phyloP scores from a whole-genome alignment of 2,797 vertebrate species.

The Pygocentrus nattereri region DNA sequence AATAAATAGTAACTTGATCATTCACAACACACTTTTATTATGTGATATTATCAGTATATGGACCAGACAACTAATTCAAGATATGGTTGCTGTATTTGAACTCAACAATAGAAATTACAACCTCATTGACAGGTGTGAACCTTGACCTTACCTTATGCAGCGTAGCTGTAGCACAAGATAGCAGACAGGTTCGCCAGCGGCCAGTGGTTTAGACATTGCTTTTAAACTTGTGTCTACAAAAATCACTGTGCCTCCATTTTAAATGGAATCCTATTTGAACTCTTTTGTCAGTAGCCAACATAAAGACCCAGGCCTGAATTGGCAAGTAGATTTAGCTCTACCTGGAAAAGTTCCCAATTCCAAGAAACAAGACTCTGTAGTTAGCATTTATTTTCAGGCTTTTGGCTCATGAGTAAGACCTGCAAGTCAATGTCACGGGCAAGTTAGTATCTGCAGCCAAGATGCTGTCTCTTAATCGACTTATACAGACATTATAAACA shows the following conservation, averaged over 20 bases:
- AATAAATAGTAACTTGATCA: too few species aligned
- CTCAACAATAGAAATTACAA: neutral
- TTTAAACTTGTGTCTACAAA: conserved; percentile 32
- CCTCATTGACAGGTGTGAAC: neutral
- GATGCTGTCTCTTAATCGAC: conserved; percentile 45
- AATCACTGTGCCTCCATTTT: conserved; percentile 37
- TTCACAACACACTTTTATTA: too few species aligned
- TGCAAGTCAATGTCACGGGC: conserved; percentile 53
- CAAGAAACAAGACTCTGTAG: conserved; percentile 50
- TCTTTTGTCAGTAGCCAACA: conserved; percentile 43
- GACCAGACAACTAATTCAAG: neutral
- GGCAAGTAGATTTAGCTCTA: conserved; percentile 38
- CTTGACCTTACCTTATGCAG: neutral
- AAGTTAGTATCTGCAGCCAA: conserved; percentile 50
- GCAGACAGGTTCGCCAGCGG: conserved; percentile 25
- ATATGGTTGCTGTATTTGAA: neutral
- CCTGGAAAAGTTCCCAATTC: conserved; percentile 51
- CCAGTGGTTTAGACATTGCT: conserved; percentile 29
- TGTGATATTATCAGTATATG: too few species aligned
- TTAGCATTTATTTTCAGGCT: conserved; percentile 50
- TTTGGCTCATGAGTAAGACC: conserved; percentile 47
- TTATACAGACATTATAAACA: conserved; percentile 53
- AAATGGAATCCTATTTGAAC: conserved; percentile 38
- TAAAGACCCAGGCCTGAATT: conserved; percentile 38
- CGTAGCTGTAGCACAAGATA: neutral